Conservation (phyloP, 1,140 invertebrate genomes). For the Latrodectus geometricus region DNA sequence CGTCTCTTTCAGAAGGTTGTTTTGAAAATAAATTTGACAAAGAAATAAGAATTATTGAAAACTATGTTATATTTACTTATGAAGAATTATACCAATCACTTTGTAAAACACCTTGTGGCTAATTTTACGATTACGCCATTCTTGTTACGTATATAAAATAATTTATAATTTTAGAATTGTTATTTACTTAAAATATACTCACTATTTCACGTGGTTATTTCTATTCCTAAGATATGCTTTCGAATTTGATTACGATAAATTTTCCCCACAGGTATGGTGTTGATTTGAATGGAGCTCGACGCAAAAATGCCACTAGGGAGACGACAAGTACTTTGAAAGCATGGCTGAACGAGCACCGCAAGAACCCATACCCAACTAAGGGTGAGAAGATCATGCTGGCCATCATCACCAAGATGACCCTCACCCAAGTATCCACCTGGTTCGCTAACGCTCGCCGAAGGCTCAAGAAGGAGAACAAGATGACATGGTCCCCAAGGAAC, state of each 20-base stretch:
- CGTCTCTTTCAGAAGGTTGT: too few species aligned
- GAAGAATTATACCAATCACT: too few species aligned
- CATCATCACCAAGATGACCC: slow-evolving; percentile 75
- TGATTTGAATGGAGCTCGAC: slow-evolving; percentile 86
- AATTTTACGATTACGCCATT: too few species aligned
- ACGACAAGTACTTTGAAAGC: slow-evolving; percentile 95
- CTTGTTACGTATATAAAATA: too few species aligned
- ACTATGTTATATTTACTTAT: too few species aligned
- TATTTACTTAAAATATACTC: too few species aligned
- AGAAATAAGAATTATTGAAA: too few species aligned
- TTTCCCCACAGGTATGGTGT: slow-evolving; percentile 82
- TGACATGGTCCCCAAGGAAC: slow-evolving; percentile 74
- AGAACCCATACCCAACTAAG: slow-evolving; percentile 79
- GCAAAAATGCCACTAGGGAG: slow-evolving; percentile 97
- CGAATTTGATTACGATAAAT: not conserved
- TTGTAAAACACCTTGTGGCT: too few species aligned
- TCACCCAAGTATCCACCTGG: slow-evolving; percentile 76
- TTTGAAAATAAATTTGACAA: too few species aligned
- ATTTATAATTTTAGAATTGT: too few species aligned
- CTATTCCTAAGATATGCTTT: too few species aligned
- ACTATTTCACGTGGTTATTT: too few species aligned
- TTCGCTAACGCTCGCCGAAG: slow-evolving; percentile 74
- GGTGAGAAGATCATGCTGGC: slow-evolving; percentile 76
- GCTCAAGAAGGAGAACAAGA: slow-evolving; percentile 76
- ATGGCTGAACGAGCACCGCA: slow-evolving; percentile 93